phyloP scores from a whole-genome alignment of 2,113 vertebrate species.

The Myiagra hebetior region DNA sequence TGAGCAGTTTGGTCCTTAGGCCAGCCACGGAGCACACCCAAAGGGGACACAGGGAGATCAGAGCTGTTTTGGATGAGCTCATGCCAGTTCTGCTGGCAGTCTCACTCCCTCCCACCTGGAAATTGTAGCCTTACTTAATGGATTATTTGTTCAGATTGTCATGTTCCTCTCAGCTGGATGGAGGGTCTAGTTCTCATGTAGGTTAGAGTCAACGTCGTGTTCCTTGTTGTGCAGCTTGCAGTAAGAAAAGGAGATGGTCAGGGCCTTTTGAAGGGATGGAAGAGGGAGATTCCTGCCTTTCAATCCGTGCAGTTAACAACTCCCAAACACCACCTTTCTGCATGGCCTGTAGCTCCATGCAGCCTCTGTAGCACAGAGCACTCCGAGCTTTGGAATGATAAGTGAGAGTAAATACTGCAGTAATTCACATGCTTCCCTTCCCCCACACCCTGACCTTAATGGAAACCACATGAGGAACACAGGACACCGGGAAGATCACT shows the following conservation, averaged over 20 bases:
- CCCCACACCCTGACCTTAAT: background rate
- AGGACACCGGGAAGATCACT: background rate
- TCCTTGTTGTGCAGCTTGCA: background rate
- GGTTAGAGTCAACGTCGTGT: background rate
- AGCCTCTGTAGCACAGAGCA: background rate
- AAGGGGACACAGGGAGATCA: background rate
- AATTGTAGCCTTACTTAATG: background rate
- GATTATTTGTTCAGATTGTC: background rate
- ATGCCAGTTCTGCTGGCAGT: background rate
- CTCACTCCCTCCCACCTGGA: background rate
- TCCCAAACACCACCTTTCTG: background rate
- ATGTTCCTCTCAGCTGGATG: background rate
- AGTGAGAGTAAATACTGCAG: background rate
- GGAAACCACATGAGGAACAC: conserved; percentile 4
- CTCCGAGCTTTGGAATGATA: background rate
- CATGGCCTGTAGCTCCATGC: background rate
- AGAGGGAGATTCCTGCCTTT: background rate
- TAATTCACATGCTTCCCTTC: conserved; percentile 5
- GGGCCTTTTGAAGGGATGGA: background rate
- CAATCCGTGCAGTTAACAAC: background rate
- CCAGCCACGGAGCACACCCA: background rate
- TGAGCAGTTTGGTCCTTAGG: background rate
- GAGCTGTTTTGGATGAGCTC: background rate
- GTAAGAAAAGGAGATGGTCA: background rate
- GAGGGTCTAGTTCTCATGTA: background rate